These are phyloP conservation scores for Hemiscyllium ocellatum DNA, from an alignment of 2,113 vertebrate genomes.

Conservation along the genomic window DNA sequence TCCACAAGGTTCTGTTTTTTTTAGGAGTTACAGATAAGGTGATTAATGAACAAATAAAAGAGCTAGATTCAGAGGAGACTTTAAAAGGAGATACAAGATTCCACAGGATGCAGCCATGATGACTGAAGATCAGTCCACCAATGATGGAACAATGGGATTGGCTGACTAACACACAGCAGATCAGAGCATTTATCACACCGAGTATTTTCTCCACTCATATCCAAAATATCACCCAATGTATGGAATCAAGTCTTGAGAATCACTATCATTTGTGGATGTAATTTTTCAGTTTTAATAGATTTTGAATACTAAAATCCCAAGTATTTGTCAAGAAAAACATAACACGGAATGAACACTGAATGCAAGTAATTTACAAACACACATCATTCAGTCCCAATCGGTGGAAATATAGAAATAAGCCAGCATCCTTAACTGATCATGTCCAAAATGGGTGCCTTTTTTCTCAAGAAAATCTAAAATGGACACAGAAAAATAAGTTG, in stretches of 20 bases:
- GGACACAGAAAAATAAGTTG: not conserved
- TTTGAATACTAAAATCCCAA: not conserved
- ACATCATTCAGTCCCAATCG: not conserved
- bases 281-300: not conserved
- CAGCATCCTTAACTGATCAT: not conserved
- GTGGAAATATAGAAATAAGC: not conserved
- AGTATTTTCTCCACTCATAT: no score
- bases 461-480: not conserved
- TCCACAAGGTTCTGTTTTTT: no score
- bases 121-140: not conserved
- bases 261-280: not conserved
- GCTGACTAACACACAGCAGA: not conserved
- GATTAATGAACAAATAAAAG: no score
- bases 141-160: not conserved
- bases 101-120: not conserved
- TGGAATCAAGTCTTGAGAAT: not conserved
- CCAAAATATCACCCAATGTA: not conserved
- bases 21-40: no score
- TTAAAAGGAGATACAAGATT: not conserved
- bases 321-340: not conserved
- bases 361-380: not conserved
- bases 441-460: not conserved
- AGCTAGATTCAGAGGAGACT: not conserved
- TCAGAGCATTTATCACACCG: not conserved
- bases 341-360: not conserved